A percentile compares a stretch with the other conserved stretches of the same genome.
phyloP scores from a whole-genome alignment of 2,797 vertebrate species.

The Falco novaeseelandiae region DNA sequence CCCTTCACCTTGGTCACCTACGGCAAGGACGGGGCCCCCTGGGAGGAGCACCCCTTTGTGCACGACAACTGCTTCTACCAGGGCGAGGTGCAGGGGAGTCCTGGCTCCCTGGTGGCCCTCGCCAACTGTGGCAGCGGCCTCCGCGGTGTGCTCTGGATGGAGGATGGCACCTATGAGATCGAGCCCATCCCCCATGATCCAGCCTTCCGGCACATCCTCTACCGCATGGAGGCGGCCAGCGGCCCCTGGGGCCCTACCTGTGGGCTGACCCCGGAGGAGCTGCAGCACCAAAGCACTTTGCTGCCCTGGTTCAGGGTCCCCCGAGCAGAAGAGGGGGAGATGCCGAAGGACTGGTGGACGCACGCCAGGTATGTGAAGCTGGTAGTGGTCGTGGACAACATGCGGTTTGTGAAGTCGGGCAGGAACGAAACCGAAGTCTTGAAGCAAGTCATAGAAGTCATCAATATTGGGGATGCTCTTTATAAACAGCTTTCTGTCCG shows the following conservation, averaged over 20 bases:
- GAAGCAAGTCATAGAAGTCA: slow-evolving; percentile 37
- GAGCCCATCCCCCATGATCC: slow-evolving; percentile 50
- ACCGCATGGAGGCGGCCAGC: slow-evolving; percentile 12
- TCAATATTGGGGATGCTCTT: slow-evolving; percentile 45
- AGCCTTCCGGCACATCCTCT: slow-evolving; percentile 65
- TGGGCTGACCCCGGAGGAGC: neutral
- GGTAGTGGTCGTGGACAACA: slow-evolving; percentile 10
- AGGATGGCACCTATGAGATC: slow-evolving; percentile 57
- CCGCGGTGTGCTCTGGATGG: slow-evolving; percentile 61
- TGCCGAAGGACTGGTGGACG: neutral
- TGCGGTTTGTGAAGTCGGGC: neutral
- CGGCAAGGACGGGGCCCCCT: neutral
- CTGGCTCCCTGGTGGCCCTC: slow-evolving; percentile 68
- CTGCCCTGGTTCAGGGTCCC: neutral
- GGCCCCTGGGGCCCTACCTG: neutral
- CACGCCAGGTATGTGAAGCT: slow-evolving; percentile 52
- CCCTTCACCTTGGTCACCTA: slow-evolving; percentile 73
- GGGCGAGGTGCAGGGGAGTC: slow-evolving; percentile 62
- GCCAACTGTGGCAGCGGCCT: slow-evolving; percentile 66
- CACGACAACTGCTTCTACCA: slow-evolving; percentile 72
- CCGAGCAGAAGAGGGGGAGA: neutral
- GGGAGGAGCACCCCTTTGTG: slow-evolving; percentile 62
- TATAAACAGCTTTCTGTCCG: slow-evolving; percentile 37
- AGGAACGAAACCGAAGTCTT: neutral
- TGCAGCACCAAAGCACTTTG: neutral